A percentile compares a stretch with the other conserved stretches of the same genome.
Conservation (phyloP, 2,113 vertebrate species). For the Lucifuga dentata region DNA sequence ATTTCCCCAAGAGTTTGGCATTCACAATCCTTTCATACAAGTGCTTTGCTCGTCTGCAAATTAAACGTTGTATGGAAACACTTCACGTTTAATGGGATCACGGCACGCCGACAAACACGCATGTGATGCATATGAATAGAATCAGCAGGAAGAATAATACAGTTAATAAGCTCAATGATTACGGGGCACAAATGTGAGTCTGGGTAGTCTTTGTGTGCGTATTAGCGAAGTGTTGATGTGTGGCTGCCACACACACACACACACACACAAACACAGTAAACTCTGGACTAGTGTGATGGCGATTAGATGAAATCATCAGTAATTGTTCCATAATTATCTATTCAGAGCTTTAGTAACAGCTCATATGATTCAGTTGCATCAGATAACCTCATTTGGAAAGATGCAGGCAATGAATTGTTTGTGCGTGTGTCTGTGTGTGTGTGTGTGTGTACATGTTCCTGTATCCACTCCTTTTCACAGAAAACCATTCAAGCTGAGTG, state of each 20-base stretch:
- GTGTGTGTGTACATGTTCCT: not conserved
- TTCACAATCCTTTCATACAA: not conserved
- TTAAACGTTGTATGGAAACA: conserved; percentile 29
- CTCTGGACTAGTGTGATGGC: not conserved
- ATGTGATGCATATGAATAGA: conserved; percentile 35
- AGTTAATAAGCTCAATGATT: conserved; percentile 39
- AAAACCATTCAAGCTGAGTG: conserved; percentile 31
- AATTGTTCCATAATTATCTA: conserved; percentile 23
- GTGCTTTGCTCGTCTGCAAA: conserved; percentile 24
- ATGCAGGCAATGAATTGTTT: not conserved
- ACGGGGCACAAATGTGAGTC: conserved; percentile 33
- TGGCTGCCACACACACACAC: not conserved
- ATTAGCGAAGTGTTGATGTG: not conserved
- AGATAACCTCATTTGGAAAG: conserved; percentile 3
- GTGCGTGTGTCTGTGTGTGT: not conserved
- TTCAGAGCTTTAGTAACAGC: conserved; percentile 11
- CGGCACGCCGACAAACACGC: conserved; percentile 24
- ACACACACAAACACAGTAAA: conserved; percentile 14
- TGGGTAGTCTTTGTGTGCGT: conserved; percentile 1
- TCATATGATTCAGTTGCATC: not conserved
- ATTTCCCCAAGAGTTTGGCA: conserved; percentile 55
- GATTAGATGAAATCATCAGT: conserved; percentile 33
- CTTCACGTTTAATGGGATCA: conserved; percentile 38
- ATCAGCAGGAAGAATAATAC: conserved; percentile 40
- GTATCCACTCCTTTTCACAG: conserved; percentile 9